Evolutionary conservation across 2,797 vertebrate genomes (phyloP), one percentile per base, ranked within the genome.

Genomic region (Mormyrus hasselquistii): DNA sequence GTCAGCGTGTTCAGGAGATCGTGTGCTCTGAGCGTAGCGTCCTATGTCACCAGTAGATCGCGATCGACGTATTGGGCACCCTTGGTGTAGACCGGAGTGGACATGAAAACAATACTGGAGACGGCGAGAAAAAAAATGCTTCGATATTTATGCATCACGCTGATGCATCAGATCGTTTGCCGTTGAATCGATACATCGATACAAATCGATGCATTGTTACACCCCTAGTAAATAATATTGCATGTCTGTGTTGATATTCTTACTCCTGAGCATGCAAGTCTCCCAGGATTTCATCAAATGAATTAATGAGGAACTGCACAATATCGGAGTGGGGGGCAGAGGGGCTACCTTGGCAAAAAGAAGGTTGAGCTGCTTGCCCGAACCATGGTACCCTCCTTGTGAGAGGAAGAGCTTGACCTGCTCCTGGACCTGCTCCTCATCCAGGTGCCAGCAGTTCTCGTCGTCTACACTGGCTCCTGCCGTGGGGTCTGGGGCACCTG

Each of bases 321-420:
- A 8, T 44, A 44, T n/a, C 2, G 4, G 38, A 10, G 19, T 34
- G 1, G 62, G 25, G 25, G 62, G 62, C 62, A 34, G 53, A 25
- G 22, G 86, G 41, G 69, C 47, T 92, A 97, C 98, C 97, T 99
- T 99, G 93, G 97, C 97, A 96, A 99, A 99, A 92, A 99, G 97
- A 92, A 99, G 94, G 96, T 98, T 99, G 95, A 99, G 98, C 93
- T 99, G 98, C 94, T 98, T 98, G 91, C 98, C 98, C 90, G 97
- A 98, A 94, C 98, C 98, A 47, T 99, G 98, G 96, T 99, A 98
- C 89, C 98, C 98, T 2, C 98, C 97, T 94, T 99, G 98, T 90
- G 98, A 99, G 62, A 99, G 97, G 91, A 99, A 99, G 91, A 98
- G 96, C 93, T 99, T 99, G 94, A 99, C 98, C 95, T 99, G 98